Base-by-base conservation (phyloP, 1,140 invertebrate genomes). In the Drosophila lini region DNA sequence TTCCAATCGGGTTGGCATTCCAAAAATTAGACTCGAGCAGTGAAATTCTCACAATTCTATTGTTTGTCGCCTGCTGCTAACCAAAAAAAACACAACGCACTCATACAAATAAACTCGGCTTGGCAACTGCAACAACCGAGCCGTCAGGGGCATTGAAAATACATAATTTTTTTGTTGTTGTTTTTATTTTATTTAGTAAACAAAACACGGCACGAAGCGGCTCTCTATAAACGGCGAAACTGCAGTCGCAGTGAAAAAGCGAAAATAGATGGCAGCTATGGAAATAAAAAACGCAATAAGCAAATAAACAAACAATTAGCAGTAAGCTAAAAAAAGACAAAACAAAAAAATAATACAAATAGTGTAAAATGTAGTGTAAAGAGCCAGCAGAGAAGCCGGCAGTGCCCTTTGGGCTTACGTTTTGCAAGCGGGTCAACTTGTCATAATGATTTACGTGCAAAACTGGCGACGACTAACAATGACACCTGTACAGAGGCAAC, bases 261-360 rank as follows among this genome's bases (percentile, higher is more conserved):
- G 36, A 52, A 61, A 41, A 68, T 52, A 74, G 31, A 32, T 41
- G 22, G 22, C 61, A 47, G 44, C 65, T 38, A 59, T 50, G 62
- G 74, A 78, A 84, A 77, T 80, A 78, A 78, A 79, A 86, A 81
- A 82, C 70, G 56, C 63, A 88, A 82, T 64, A 58, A 50, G 67
- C 71, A 86, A 86, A 80, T 83, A 80, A 86, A 83, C 84, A 81
- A 86, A 88, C 76, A 88, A 86, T 86, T 86, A 88, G 83, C 80
- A 69, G 40, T 36, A 60, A 59, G 70, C n/a, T 22, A 45, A 56
- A 80, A 62, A 62, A 32, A 25, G 36, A 41, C 25, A 53, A 55
- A n/a, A 48, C 8, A 48, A 31, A 36, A 65, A 34, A 53, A 19
- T 31, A 44, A n/a, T 52, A 32, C 31, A 48, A 28, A 28, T 28